A percentile compares a stretch with the other conserved stretches of the same genome.
Evolutionary conservation across 2,888 invertebrate genomes (phyloP).

Genomic region (Laothoe populi): DNA sequence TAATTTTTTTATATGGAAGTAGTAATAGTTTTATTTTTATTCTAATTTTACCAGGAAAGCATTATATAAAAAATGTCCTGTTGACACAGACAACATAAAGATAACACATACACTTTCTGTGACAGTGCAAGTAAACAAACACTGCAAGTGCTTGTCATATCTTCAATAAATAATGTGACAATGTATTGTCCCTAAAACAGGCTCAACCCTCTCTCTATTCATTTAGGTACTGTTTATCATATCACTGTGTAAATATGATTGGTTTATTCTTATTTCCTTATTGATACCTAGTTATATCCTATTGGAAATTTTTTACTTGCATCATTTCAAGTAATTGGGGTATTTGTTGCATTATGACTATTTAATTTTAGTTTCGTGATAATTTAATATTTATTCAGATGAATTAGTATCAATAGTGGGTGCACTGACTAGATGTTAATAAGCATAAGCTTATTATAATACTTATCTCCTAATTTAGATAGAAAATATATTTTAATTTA

Average conservation of each 20-base stretch:
- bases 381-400: no score
- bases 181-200: constrained; percentile 27
- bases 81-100: constrained; percentile 33
- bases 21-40: background rate
- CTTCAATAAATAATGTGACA: constrained; percentile 30
- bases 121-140: constrained; percentile 46
- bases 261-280: background rate
- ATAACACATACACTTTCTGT: constrained; percentile 47
- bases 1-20: background rate
- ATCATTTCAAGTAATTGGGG: background rate
- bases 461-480: no score
- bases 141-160: constrained; percentile 45
- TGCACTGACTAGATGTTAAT: no score
- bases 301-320: constrained; percentile 14
- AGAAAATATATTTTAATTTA: no score
- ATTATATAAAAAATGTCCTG: constrained; percentile 29
- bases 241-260: constrained; percentile 12
- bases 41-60: constrained; percentile 14
- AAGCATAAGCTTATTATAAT: no score
- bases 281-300: constrained; percentile 1
- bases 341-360: no score
- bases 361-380: no score
- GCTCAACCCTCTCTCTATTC: constrained; percentile 20
- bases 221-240: constrained; percentile 5
- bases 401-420: no score